Evolutionary conservation across 2,113 vertebrate species (phyloP), one percentile per base, ranked within the genome.

Genomic region (Cheilinus undulatus): DNA sequence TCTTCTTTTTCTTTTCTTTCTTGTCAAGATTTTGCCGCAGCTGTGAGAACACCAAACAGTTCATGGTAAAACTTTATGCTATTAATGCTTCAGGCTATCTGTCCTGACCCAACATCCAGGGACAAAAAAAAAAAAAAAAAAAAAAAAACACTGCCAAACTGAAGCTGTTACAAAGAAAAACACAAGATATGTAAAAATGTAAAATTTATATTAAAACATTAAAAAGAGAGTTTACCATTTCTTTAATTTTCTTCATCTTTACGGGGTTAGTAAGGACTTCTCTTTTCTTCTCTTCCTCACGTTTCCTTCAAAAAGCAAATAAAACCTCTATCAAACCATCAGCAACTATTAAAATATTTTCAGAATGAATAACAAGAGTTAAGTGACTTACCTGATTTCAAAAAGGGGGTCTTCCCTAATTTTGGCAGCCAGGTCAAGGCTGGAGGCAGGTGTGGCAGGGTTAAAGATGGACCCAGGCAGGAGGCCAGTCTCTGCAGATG

Each of bases 171-270:
- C n/a, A n/a, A n/a, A n/a, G n/a, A n/a, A n/a, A n/a, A n/a, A n/a
- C n/a, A n/a, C n/a, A 19, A 13, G n/a, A 2, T 22, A 22, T 4
- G 11, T n/a, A 11, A 19, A 40, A 40, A 14, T 12, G 7, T 34
- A 34, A 1, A 34, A 34, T 34, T 5, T 10, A 34, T n/a, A 42
- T 67, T 3, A 40, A 23, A 5, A 34, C 2, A 52, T 13, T 9
- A 12, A 3, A 7, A 32, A 48, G 0, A 9, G 2, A 53, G 27
- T 93, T 86, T 88, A 99, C 97, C 95, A 99, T 80, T 70, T 95
- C 95, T 90, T 96, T 96, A 78, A 99, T 99, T 85, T 96, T 99
- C 93, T 95, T 99, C 98, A 99, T 99, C 91, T 99, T 99, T 38
- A 99, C 96, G 0, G 98, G 98, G 63, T 99, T 99, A 19, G 95